phyloP scores from a whole-genome alignment of 2,113 vertebrate genomes.

The Macheiramphus alcinus region DNA sequence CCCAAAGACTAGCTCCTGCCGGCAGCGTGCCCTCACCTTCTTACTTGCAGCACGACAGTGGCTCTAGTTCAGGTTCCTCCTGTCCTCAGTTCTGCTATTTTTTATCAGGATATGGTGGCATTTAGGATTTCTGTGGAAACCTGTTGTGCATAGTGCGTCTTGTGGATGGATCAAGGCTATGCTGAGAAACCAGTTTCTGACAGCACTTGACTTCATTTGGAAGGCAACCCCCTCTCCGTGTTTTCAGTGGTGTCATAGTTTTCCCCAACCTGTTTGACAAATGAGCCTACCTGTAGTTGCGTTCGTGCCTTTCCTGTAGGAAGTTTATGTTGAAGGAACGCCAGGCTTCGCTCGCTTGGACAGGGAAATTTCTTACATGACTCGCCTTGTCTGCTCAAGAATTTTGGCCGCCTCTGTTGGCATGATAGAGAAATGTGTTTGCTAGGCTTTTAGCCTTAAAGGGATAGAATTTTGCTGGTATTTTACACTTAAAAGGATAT shows the following conservation, averaged over 20 bases:
- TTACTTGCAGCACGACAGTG: too few relatives aligned
- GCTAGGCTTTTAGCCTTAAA: constrained; percentile 29
- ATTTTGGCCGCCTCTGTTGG: constrained; percentile 10
- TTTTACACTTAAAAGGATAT: constrained; percentile 17
- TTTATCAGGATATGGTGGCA: not conserved
- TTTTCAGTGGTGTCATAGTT: not conserved
- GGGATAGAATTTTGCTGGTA: not conserved
- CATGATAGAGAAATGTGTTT: not conserved
- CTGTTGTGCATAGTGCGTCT: not conserved
- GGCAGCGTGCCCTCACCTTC: rapidly evolving
- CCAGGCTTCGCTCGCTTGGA: not conserved
- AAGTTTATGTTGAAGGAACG: not conserved
- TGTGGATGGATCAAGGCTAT: not conserved
- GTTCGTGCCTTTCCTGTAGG: not conserved
- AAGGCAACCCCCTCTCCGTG: not conserved
- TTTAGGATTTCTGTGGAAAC: not conserved
- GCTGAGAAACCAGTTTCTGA: not conserved
- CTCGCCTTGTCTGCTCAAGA: not conserved
- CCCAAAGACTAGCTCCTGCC: not conserved
- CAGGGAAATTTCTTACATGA: not conserved
- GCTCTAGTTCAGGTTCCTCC: not conserved
- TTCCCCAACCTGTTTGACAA: not conserved
- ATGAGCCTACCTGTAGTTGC: not conserved
- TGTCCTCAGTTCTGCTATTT: not conserved
- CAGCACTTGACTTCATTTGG: not conserved